A percentile compares a stretch with the other conserved stretches of the same genome.
Evolutionary conservation across 2,888 invertebrate species (phyloP).

Genomic region (Lapara coniferarum): DNA sequence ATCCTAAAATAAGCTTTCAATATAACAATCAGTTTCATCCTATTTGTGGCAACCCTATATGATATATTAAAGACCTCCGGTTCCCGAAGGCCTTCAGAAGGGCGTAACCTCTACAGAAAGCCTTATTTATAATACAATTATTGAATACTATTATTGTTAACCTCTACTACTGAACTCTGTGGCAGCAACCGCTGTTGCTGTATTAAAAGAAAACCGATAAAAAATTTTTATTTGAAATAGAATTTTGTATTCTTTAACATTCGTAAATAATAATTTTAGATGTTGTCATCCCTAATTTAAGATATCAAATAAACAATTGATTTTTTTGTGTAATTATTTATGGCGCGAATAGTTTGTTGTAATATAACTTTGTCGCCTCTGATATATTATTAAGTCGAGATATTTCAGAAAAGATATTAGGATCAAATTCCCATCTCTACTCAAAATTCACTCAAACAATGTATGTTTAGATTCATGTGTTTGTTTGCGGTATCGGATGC

Average conservation of each 20-base stretch:
- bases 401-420: no score
- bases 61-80: constrained; percentile 19
- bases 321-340: no score
- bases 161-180: constrained; percentile 13
- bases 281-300: no score
- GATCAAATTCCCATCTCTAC: neutral
- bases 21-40: neutral
- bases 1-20: neutral
- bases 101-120: constrained; percentile 35
- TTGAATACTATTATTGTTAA: constrained; percentile 32
- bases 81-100: constrained; percentile 33
- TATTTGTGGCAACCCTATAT: constrained; percentile 7
- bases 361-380: no score
- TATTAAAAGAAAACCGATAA: neutral
- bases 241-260: no score
- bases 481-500: constrained; percentile 51
- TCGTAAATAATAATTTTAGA: no score
- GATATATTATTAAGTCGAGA: no score
- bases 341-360: no score
- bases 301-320: no score
- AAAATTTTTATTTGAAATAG: no score
- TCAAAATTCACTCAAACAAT: neutral
- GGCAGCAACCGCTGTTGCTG: neutral
- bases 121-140: constrained; percentile 36
- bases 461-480: constrained; percentile 41